phyloP scores from a whole-genome alignment of 2,113 vertebrate species.

The Baryphthengus martii region DNA sequence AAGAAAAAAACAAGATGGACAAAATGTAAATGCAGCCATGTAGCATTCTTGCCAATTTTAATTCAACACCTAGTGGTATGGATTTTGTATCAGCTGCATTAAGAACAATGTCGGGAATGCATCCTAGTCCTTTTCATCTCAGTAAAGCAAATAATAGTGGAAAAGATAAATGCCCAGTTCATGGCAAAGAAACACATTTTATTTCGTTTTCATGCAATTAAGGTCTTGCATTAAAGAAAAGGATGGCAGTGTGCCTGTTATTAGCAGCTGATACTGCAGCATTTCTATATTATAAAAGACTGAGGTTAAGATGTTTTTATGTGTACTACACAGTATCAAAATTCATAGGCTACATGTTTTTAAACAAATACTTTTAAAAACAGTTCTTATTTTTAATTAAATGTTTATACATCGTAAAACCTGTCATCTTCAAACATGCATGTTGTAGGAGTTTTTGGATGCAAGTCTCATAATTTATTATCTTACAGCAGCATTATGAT shows the following conservation, averaged over 20 bases:
- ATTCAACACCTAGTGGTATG: neutral
- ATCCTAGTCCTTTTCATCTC: neutral
- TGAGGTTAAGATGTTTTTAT: neutral
- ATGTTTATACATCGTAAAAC: conserved; percentile 4
- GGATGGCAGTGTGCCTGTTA: neutral
- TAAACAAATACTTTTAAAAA: neutral
- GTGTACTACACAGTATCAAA: neutral
- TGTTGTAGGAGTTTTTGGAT: neutral
- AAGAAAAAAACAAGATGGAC: neutral
- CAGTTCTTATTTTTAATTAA: neutral
- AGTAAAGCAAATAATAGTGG: neutral
- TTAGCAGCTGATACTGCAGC: neutral
- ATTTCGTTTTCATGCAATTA: neutral
- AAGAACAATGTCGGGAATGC: neutral
- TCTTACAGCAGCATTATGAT: neutral
- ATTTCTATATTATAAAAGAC: neutral
- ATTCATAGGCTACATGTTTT: neutral
- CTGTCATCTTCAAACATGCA: neutral
- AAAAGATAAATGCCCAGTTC: neutral
- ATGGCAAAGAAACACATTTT: neutral
- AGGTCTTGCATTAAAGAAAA: neutral
- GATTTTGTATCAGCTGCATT: neutral
- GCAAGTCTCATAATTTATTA: neutral
- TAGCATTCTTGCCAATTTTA: neutral
- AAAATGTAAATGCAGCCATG: neutral